Evolutionary conservation across 1,140 invertebrate genomes (phyloP).

Genomic region (Philotrypesis tridentata): DNA sequence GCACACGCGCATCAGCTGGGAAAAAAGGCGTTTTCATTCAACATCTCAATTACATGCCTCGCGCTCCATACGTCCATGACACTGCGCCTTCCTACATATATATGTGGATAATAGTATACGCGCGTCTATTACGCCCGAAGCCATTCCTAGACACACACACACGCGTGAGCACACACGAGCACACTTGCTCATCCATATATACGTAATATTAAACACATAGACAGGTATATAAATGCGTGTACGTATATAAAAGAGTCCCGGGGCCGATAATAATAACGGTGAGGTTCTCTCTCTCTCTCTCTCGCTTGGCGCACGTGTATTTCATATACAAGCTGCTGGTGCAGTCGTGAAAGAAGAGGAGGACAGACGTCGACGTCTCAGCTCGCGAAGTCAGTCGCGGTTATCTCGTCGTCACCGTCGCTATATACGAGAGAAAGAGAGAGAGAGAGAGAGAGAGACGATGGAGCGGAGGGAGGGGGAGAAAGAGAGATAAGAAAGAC

Average conservation of each 20-base stretch:
- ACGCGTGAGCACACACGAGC: too few species aligned
- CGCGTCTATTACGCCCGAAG: not conserved
- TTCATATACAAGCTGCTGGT: not conserved
- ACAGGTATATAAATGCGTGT: not conserved
- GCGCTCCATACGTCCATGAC: not conserved
- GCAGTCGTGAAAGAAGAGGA: slow-evolving; percentile 5
- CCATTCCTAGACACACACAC: not conserved
- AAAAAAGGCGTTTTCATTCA: not conserved
- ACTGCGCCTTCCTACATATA: not conserved
- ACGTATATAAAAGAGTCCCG: not conserved
- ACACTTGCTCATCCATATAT: not conserved
- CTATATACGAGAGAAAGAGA: slow-evolving; percentile 9
- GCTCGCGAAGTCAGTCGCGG: not conserved
- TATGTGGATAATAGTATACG: not conserved
- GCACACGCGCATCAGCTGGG: too few species aligned
- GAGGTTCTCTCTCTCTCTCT: not conserved
- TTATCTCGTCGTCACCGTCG: slow-evolving; percentile 10
- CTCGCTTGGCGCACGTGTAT: slow-evolving; percentile 5
- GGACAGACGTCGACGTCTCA: not conserved
- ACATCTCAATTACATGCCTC: slow-evolving; percentile 12
- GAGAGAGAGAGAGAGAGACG: slow-evolving; percentile 25
- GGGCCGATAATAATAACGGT: slow-evolving; percentile 31
- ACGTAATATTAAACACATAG: not conserved
- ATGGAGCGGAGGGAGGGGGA: too few species aligned
- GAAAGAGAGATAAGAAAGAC: not conserved